phyloP scores from a whole-genome alignment of 2,888 invertebrate species.

The Deroplatys truncata region DNA sequence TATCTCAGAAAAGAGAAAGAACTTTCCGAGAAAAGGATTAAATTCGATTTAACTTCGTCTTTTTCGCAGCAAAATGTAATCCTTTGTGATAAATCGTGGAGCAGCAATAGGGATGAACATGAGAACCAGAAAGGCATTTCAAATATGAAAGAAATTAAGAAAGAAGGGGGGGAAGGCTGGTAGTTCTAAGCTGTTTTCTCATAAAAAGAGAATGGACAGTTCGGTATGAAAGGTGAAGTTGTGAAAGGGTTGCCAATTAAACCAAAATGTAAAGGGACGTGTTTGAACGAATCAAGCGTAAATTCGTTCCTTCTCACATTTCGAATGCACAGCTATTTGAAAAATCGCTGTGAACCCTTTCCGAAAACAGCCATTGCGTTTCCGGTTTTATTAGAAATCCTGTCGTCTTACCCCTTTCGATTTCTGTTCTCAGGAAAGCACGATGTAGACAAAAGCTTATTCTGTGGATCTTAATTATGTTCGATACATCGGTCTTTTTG shows the following conservation, averaged over 20 bases:
- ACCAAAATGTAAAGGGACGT: neutral
- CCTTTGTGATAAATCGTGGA: too few species aligned
- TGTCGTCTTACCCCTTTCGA: neutral
- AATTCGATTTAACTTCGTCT: too few species aligned
- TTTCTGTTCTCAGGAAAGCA: neutral
- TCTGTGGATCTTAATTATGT: neutral
- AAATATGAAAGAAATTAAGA: neutral
- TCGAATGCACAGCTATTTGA: neutral
- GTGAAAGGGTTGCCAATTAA: neutral
- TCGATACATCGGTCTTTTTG: too few species aligned
- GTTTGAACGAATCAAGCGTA: neutral
- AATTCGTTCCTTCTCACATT: neutral
- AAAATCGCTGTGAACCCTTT: neutral
- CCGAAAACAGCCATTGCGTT: neutral
- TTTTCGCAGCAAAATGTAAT: too few species aligned
- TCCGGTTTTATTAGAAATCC: neutral
- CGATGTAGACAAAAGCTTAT: neutral
- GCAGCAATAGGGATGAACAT: too few species aligned
- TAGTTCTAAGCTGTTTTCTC: neutral
- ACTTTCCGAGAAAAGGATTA: too few species aligned
- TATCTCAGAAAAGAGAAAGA: too few species aligned
- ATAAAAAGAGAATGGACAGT: neutral
- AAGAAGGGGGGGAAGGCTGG: too few species aligned
- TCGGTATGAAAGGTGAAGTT: neutral
- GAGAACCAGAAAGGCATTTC: too few species aligned